Evolutionary conservation across 2,113 vertebrate genomes (phyloP), one percentile per base, ranked within the genome.

Genomic region (Maylandia zebra): DNA sequence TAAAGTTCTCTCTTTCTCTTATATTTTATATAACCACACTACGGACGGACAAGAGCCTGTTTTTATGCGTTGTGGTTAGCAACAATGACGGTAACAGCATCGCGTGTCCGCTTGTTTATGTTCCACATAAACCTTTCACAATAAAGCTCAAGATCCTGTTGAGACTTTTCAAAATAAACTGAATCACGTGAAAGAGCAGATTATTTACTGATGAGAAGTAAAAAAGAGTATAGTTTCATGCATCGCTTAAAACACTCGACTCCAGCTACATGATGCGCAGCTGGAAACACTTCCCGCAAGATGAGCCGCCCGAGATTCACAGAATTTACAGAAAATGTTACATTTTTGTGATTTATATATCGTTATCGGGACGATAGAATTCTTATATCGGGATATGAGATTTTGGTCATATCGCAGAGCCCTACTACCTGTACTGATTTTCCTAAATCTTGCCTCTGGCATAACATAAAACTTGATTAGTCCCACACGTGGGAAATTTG

Each of bases 171-270:
- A 27, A 27, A 27, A 27, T 27, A 27, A 27, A 27, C 24, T 4
- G 24, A 27, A 27, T 27, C 24, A 27, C 24, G 24, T 53, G 50
- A 53, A 53, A n/a, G 50, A 53, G 50, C 10, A 12, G 53, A 55
- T 2, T 24, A 7, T 12, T 24, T 55, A 55, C 0, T 2, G n/a
- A 1, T 24, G n/a, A 55, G 5, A 22, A 22, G 5, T 2, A 55
- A 22, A 22, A 55, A 55, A 55, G 10, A 55, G 6, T 56, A 27
- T 56, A 0, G 22, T 56, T 27, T 56, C 55, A 27, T 27, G 22
- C 55, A 14, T 27, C 1, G 4, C 12, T 27, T 56, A 56, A 56
- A 56, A 56, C 55, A 56, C 12, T 56, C 22, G 12, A 27, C 55
- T 56, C 22, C 55, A 5, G 55, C 0, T 56, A 56, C 22, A 27